phyloP scores from a whole-genome alignment of 1,140 invertebrate species.

The Drosophila novamexicana region DNA sequence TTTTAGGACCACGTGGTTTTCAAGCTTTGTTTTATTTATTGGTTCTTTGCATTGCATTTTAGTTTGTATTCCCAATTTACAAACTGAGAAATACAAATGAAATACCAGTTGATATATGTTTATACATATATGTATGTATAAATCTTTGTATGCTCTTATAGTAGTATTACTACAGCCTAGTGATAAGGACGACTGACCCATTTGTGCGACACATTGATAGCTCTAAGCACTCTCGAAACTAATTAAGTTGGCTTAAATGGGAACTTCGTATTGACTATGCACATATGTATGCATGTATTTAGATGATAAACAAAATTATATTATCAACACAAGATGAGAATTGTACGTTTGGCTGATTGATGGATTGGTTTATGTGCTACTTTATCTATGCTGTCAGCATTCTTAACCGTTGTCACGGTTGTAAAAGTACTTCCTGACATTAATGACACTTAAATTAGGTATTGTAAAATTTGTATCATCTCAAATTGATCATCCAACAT shows the following conservation, averaged over 20 bases:
- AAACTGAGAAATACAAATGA: neutral
- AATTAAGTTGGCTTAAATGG: conserved; percentile 51
- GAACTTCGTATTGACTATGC: conserved; percentile 1
- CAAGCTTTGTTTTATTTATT: neutral
- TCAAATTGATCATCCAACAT: neutral
- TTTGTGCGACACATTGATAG: conserved; percentile 49
- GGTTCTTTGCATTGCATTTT: neutral
- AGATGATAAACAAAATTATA: neutral
- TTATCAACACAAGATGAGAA: no score
- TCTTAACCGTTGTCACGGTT: neutral
- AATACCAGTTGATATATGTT: neutral
- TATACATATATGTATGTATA: neutral
- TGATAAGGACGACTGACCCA: conserved; percentile 46
- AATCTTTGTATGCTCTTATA: neutral
- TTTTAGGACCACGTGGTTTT: conserved; percentile 54
- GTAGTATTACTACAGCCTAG: conserved; percentile 16
- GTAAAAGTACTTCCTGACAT: neutral
- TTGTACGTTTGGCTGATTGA: neutral
- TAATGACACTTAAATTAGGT: neutral
- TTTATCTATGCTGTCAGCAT: neutral
- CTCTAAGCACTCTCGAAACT: conserved; percentile 42
- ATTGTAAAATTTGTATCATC: neutral
- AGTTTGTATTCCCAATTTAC: neutral
- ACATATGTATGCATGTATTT: neutral
- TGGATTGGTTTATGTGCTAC: neutral